Percentiles rank a stretch among this genome's conserved stretches.
Conservation (phyloP, 2,797 vertebrate genomes). For the Crypturellus tataupa region DNA sequence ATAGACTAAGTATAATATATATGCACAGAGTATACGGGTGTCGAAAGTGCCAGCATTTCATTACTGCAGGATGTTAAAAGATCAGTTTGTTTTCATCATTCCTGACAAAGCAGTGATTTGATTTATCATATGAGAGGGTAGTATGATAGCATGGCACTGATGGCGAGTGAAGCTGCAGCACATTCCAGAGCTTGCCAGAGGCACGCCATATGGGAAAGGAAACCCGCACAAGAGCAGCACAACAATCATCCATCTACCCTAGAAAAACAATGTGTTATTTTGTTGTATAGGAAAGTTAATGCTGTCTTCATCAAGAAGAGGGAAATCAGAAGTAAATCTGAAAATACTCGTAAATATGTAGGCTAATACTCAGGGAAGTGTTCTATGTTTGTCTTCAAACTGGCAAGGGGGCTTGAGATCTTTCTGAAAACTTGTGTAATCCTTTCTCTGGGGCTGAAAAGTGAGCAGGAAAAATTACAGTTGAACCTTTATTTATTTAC, state of each 20-base stretch:
- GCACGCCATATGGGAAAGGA: constrained; percentile 28
- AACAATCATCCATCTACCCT: background rate
- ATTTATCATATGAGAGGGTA: background rate
- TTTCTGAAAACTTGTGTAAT: background rate
- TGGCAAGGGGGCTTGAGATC: background rate
- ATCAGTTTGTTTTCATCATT: background rate
- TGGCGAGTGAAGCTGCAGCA: background rate
- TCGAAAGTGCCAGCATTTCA: background rate
- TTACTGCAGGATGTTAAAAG: background rate
- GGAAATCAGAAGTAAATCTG: background rate
- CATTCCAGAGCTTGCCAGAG: constrained; percentile 44
- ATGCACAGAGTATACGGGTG: background rate
- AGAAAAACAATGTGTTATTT: background rate
- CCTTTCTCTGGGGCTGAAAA: background rate
- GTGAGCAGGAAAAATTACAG: background rate
- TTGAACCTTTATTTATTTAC: background rate
- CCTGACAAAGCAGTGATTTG: constrained; percentile 8
- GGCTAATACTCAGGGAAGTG: background rate
- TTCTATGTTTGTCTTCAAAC: background rate
- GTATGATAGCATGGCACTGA: background rate
- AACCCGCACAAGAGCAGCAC: background rate
- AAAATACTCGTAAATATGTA: background rate
- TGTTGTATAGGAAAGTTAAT: background rate
- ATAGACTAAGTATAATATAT: fast-evolving
- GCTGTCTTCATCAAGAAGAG: background rate